Conservation (phyloP, 1,140 invertebrate species). For the Diachasmimorpha longicaudata region DNA sequence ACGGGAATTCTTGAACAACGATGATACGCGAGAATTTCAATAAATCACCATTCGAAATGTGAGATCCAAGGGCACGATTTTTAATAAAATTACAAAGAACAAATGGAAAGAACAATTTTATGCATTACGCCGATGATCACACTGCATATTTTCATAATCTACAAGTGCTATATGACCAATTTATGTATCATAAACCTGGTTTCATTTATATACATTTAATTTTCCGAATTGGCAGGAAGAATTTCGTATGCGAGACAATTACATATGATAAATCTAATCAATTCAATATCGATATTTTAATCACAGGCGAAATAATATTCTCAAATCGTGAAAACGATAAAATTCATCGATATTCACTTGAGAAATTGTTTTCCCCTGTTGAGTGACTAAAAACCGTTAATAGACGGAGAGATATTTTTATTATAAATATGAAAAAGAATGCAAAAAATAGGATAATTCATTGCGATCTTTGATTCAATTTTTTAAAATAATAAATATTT, state of each 20-base stretch:
- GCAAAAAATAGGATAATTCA: no score
- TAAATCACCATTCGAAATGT: background rate
- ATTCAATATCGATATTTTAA: background rate
- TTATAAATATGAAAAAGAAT: no score
- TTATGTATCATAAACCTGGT: background rate
- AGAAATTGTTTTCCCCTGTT: no score
- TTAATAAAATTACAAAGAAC: background rate
- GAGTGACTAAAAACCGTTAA: no score
- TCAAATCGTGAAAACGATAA: no score
- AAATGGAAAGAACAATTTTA: background rate
- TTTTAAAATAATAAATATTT: no score
- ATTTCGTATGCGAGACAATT: background rate
- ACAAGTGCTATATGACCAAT: background rate
- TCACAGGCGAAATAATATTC: no score
- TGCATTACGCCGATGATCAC: background rate
- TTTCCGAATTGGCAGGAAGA: slow-evolving; percentile 1
- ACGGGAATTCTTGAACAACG: background rate
- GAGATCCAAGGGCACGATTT: background rate
- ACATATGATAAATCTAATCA: background rate
- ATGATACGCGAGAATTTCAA: background rate
- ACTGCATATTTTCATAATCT: background rate
- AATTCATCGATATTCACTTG: no score
- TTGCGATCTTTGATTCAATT: no score
- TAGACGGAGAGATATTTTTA: no score
- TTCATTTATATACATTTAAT: slow-evolving; percentile 5